A percentile compares a stretch with the other conserved stretches of the same genome.
Evolutionary conservation across 2,888 invertebrate species (phyloP).

Genomic region (Gymnoscelis rufifasciata): DNA sequence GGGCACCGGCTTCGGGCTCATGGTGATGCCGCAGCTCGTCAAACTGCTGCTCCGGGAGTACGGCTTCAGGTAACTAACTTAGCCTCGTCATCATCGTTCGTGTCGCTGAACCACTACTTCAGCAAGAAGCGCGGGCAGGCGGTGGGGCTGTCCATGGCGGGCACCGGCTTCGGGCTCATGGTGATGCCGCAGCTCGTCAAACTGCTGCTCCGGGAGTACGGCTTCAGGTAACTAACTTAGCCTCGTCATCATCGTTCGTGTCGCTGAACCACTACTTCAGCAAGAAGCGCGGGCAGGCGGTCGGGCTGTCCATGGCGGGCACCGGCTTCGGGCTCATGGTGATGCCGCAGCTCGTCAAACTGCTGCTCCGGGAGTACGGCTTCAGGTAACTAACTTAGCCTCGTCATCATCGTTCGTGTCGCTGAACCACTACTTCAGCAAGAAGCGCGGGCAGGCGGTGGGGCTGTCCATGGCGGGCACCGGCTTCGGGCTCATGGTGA

Average conservation of each 20-base stretch:
- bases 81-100: slow-evolving; percentile 87
- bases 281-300: slow-evolving; percentile 87
- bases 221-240: slow-evolving; percentile 74
- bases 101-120: slow-evolving; percentile 88
- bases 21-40: slow-evolving; percentile 88
- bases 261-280: slow-evolving; percentile 88
- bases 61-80: slow-evolving; percentile 73
- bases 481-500: slow-evolving; percentile 87
- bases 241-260: slow-evolving; percentile 87
- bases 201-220: slow-evolving; percentile 80
- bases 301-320: slow-evolving; percentile 88
- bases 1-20: slow-evolving; percentile 87
- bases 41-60: slow-evolving; percentile 81
- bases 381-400: slow-evolving; percentile 77
- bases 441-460: slow-evolving; percentile 88
- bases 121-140: slow-evolving; percentile 87
- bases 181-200: slow-evolving; percentile 88
- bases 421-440: slow-evolving; percentile 86
- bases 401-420: slow-evolving; percentile 89
- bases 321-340: slow-evolving; percentile 88
- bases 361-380: slow-evolving; percentile 81
- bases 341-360: slow-evolving; percentile 86
- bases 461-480: slow-evolving; percentile 89
- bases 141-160: slow-evolving; percentile 88
- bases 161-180: slow-evolving; percentile 88